Evolutionary conservation across 2,888 invertebrate species (phyloP), one percentile per base, ranked within the genome.

Genomic region (Orthosia cruda): DNA sequence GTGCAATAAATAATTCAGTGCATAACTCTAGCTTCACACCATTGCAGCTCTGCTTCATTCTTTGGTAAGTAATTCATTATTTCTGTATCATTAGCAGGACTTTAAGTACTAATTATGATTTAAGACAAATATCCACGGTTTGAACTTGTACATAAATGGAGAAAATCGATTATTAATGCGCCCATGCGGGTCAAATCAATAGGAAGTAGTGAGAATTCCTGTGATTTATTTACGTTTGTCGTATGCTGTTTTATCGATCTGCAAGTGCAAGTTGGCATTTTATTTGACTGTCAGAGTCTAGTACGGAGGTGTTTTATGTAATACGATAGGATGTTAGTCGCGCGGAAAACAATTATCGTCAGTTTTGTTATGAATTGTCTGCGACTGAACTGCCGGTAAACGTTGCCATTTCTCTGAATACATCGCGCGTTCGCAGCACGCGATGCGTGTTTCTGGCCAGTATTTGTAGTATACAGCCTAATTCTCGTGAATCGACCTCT

Each of bases 51-150:
- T 49, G 40, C 67, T 73, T 20, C 40, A 78, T 74, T 72, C 66
- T 86, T 88, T 74, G 87, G 91, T 91, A 88, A 91, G 91, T 90
- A 79, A 83, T 77, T 80, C 40, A 45, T 70, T 82, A 72, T 86
- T 90, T 89, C 86, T 88, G 84, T 88, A 85, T 88, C 71, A 76
- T 68, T 63, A 61, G 0, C 54, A 15, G 2, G 47, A 63, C 26
- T 73, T 55, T 58, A 50, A 11, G 58, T 32, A n/a, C 71, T 4
- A 16, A 73, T 59, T 72, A 45, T 45, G 18, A 61, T 74, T 50
- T 20, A 47, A n/a, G 20, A 75, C 0, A 11, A 47, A 58, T 57
- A 40, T 58, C 20, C 26, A 61, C 32, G 40, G 3, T 20, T 32
- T 26, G 26, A 40, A 40, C 45, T 57, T 15, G 13, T n/a, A 49